Percentiles rank a stretch among this genome's conserved stretches.
phyloP scores from a whole-genome alignment of 2,113 vertebrate species.

The Emydocephalus ijimae region DNA sequence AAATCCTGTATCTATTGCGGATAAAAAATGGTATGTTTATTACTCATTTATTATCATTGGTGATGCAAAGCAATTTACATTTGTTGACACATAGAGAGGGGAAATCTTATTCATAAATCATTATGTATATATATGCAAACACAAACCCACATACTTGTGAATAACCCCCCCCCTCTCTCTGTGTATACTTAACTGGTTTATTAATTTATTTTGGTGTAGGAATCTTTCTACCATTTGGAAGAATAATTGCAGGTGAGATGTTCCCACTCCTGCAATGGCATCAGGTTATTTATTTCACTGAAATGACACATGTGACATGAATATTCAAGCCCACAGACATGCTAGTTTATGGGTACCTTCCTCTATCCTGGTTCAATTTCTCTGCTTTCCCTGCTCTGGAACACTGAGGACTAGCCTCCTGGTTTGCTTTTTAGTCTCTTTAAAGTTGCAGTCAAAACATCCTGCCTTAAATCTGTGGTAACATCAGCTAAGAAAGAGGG shows the following conservation, averaged over 20 bases:
- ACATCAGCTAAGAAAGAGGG: not conserved
- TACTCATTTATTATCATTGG: conserved; percentile 66
- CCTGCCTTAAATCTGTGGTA: not conserved
- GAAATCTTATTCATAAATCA: conserved; percentile 25
- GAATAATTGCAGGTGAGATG: conserved; percentile 12
- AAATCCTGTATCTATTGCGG: conserved; percentile 69
- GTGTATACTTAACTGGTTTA: not conserved
- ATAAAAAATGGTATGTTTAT: conserved; percentile 66
- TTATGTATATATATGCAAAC: not conserved
- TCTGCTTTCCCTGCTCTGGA: not conserved
- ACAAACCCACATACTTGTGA: not conserved
- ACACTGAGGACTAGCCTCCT: not conserved
- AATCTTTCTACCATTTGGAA: conserved; percentile 10
- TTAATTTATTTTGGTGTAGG: not conserved
- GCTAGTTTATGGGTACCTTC: not conserved
- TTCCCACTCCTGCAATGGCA: conserved; percentile 19
- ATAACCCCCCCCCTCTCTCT: not conserved
- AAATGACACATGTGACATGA: not conserved
- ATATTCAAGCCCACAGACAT: not conserved
- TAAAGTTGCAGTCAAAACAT: not conserved
- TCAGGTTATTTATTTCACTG: not conserved
- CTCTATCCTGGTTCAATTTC: not conserved
- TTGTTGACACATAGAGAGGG: not conserved
- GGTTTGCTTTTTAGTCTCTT: not conserved
- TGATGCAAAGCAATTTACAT: conserved; percentile 29